phyloP scores from a whole-genome alignment of 2,113 vertebrate genomes.

The Talpa occidentalis region DNA sequence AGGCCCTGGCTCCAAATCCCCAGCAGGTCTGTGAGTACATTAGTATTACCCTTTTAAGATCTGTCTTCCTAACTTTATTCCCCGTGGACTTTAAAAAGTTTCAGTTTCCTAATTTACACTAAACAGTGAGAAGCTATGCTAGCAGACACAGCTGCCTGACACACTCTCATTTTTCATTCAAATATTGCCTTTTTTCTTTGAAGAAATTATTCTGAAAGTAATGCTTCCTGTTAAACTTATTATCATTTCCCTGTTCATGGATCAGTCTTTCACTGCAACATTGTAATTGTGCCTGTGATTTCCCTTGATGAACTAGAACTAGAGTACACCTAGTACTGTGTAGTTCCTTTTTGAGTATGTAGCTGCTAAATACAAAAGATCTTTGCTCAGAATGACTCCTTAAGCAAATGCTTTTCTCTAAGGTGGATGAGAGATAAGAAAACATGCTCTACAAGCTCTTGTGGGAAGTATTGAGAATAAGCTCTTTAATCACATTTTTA shows the following conservation, averaged over 20 bases:
- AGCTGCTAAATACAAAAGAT: neutral
- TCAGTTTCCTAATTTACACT: constrained; percentile 31
- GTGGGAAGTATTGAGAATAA: neutral
- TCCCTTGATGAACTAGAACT: neutral
- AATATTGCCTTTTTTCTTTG: constrained; percentile 11
- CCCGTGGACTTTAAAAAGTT: neutral
- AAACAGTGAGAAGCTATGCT: neutral
- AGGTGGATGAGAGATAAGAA: neutral
- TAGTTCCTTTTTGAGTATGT: neutral
- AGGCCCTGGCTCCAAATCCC: neutral
- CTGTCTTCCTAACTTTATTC: neutral
- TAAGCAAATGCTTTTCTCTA: neutral
- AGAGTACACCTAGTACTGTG: neutral
- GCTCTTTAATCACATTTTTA: neutral
- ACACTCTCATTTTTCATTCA: constrained; percentile 8
- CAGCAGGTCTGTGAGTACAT: neutral
- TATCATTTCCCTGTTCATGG: neutral
- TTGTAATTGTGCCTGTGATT: neutral
- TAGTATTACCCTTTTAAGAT: neutral
- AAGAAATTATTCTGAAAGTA: constrained; percentile 3
- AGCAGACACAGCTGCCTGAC: neutral
- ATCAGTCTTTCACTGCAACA: neutral
- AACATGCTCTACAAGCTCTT: neutral
- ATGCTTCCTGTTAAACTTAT: constrained; percentile 19
- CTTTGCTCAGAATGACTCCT: constrained; percentile 15